Evolutionary conservation across 1,140 invertebrate genomes (phyloP), one percentile per base, ranked within the genome.

Genomic region (Ceratoteleas bidentatus): DNA sequence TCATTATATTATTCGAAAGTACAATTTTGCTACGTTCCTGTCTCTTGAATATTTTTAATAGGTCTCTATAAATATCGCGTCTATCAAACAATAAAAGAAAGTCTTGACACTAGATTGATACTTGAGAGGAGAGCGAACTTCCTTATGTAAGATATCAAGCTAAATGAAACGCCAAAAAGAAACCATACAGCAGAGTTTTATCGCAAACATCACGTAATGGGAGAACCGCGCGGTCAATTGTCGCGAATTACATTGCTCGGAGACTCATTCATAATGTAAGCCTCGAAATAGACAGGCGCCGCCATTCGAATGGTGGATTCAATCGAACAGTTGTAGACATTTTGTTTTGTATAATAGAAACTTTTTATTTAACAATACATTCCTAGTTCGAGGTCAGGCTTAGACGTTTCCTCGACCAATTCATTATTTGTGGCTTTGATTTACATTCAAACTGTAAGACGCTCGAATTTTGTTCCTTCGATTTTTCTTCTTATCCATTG

Each of bases 121-220:
- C 6, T 14, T 34, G 38, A 54, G 54, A 61, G 49, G 49, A 61
- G 47, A 34, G 9, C 58, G 40, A 60, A 77, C 33, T 58, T 70
- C 66, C 70, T 70, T 14, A 64, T 11, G 34, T 32, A 72, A 60
- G 62, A 24, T 24, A 24, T 1, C 24, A 24, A 24, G 62, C 65
- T 83, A 45, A 80, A 76, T 58, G 68, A 64, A 74, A 84, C 73
- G 83, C 85, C 84, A 70, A 84, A 84, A 84, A 80, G 75, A 85
- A 78, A 84, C 84, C 83, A 84, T 78, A 85, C 77, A 43, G 8
- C n/a, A 43, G 8, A 43, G 8, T 43, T 9, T 43, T 10, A 43
- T 43, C 40, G 40, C 40, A 43, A 43, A n/a, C n/a, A 43, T 43
- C 8, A 61, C 61, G 24, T 40, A 58, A 54, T 24, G 24, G 49